phyloP scores from a whole-genome alignment of 2,888 invertebrate genomes.

The Hydropsyche betteni region DNA sequence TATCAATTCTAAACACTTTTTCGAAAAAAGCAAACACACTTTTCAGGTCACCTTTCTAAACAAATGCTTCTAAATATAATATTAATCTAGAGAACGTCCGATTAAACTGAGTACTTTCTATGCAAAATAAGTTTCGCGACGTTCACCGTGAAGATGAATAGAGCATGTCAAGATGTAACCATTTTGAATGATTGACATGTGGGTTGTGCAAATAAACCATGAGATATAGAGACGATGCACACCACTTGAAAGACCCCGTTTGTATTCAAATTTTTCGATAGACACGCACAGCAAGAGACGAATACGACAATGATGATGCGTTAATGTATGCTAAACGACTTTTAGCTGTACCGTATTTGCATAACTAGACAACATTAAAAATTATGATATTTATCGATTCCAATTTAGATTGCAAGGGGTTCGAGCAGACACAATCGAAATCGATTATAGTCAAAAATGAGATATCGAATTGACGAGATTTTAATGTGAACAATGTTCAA shows the following conservation, averaged over 20 bases:
- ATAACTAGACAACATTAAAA: not conserved
- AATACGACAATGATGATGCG: not conserved
- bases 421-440: too few species aligned
- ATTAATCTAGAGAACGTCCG: too few species aligned
- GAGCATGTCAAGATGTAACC: slow-evolving; percentile 11
- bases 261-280: slow-evolving; percentile 11
- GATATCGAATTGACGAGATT: too few species aligned
- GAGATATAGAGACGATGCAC: not conserved
- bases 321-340: slow-evolving; percentile 19
- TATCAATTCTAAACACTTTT: too few species aligned
- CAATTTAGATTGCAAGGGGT: not conserved
- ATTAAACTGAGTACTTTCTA: not conserved
- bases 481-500: too few species aligned
- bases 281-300: too few species aligned
- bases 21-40: too few species aligned
- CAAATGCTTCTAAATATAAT: too few species aligned
- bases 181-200: slow-evolving; percentile 15
- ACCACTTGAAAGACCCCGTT: not conserved
- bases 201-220: slow-evolving; percentile 21
- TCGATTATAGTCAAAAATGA: too few species aligned
- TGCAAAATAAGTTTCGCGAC: not conserved
- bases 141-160: not conserved
- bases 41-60: too few species aligned
- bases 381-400: not conserved
- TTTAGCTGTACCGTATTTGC: not conserved